These are phyloP conservation scores for Dascyllus trimaculatus DNA, from an alignment of 2,113 vertebrate genomes.

Conservation along the genomic window DNA sequence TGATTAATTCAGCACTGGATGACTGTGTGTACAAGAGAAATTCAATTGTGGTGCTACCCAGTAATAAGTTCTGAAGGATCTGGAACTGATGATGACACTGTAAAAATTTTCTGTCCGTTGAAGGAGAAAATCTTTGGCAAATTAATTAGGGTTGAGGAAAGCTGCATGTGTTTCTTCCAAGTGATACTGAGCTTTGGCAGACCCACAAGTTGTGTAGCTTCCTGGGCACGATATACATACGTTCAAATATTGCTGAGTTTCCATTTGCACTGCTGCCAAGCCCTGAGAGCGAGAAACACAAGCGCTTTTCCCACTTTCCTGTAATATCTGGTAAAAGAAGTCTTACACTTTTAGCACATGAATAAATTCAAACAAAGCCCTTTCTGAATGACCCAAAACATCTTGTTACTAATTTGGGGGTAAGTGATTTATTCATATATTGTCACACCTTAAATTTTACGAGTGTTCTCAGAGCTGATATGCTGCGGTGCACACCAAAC, in stretches of 20 bases:
- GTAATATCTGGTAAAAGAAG: background rate
- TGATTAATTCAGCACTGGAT: slow-evolving; percentile 8
- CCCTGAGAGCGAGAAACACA: slow-evolving; percentile 7
- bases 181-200: slow-evolving; percentile 2
- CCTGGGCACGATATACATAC: background rate
- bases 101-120: background rate
- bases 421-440: background rate
- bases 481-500: background rate
- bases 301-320: background rate
- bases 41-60: background rate
- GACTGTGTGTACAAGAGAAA: background rate
- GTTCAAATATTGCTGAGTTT: slow-evolving; percentile 17
- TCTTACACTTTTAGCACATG: background rate
- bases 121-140: background rate
- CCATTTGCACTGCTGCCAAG: background rate
- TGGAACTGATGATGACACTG: background rate
- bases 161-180: background rate
- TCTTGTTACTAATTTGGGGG: background rate
- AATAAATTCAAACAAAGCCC: background rate
- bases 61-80: background rate
- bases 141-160: slow-evolving; percentile 22
- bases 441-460: background rate
- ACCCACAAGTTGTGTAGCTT: slow-evolving; percentile 1
- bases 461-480: background rate
- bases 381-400: background rate